Evolutionary conservation across 2,888 invertebrate genomes (phyloP).

Genomic region (Phymatocera aterrima): DNA sequence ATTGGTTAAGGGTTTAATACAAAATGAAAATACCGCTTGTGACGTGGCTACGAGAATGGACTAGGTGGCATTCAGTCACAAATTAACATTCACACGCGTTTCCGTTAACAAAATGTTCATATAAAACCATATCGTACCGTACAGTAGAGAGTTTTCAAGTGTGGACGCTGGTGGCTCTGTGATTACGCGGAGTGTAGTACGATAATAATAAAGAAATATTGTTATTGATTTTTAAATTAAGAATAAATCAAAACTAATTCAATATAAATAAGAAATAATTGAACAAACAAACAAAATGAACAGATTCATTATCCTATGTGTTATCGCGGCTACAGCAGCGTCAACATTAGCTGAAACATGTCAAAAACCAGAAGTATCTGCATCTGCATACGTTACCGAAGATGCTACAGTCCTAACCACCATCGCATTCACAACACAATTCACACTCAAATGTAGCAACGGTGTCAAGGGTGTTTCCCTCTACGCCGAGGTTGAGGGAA

Average conservation of each 20-base stretch:
- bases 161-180: neutral
- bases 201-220: neutral
- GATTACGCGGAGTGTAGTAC: neutral
- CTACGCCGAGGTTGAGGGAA: slow-evolving; percentile 93
- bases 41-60: slow-evolving; percentile 31
- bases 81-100: slow-evolving; percentile 21
- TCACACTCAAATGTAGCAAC: slow-evolving; percentile 88
- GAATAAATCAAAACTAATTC: neutral
- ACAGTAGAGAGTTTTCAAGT: too few species aligned
- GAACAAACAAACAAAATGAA: slow-evolving; percentile 29
- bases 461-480: slow-evolving; percentile 82
- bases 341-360: slow-evolving; percentile 73
- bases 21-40: slow-evolving; percentile 1
- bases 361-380: slow-evolving; percentile 82
- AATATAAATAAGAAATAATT: neutral
- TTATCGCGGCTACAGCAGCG: slow-evolving; percentile 5
- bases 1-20: neutral
- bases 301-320: neutral
- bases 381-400: slow-evolving; percentile 92
- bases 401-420: slow-evolving; percentile 94
- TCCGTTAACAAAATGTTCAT: slow-evolving; percentile 27
- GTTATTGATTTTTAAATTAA: neutral
- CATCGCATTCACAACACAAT: slow-evolving; percentile 94
- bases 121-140: neutral
- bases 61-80: slow-evolving; percentile 40